These are phyloP conservation scores for Chamaedrilus cognettii DNA, from an alignment of 2,888 invertebrate species.

Conservation along the genomic window DNA sequence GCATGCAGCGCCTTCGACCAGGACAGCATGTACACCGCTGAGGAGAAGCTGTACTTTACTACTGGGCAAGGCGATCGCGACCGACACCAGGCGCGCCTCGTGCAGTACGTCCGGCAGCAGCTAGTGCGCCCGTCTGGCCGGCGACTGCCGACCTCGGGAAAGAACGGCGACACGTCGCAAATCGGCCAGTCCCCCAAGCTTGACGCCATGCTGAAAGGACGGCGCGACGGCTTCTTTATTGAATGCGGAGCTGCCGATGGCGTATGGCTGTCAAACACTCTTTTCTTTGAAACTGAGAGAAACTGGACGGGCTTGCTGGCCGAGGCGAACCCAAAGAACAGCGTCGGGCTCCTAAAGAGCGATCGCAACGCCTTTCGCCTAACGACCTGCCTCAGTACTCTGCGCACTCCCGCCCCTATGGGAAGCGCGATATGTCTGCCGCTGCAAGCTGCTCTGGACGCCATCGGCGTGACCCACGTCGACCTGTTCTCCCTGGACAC, in stretches of 20 bases:
- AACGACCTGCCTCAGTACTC: not conserved
- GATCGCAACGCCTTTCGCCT: conserved; percentile 12
- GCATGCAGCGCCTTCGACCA: too few relatives aligned
- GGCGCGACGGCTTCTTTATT: conserved; percentile 23
- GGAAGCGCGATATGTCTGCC: conserved; percentile 16
- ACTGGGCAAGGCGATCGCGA: too few relatives aligned
- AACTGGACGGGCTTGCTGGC: conserved; percentile 25
- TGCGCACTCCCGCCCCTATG: not conserved
- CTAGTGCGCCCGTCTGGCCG: conserved; percentile 4
- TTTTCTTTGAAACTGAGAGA: conserved; percentile 24
- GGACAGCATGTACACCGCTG: too few relatives aligned
- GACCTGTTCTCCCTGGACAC: conserved; percentile 24
- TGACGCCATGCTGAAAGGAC: conserved; percentile 17
- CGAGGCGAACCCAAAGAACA: conserved; percentile 16
- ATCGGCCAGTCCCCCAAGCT: conserved; percentile 19
- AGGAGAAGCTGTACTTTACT: too few relatives aligned
- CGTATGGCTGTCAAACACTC: conserved; percentile 15
- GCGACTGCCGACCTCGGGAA: not conserved
- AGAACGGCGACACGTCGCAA: conserved; percentile 16
- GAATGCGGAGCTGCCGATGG: conserved; percentile 29
- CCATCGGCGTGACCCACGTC: conserved; percentile 15
- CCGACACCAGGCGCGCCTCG: conserved; percentile 4
- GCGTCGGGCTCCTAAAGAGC: not conserved
- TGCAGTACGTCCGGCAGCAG: conserved; percentile 15
- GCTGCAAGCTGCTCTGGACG: conserved; percentile 12